Conservation (phyloP, 2,113 vertebrate species). For the Abramis brama region DNA sequence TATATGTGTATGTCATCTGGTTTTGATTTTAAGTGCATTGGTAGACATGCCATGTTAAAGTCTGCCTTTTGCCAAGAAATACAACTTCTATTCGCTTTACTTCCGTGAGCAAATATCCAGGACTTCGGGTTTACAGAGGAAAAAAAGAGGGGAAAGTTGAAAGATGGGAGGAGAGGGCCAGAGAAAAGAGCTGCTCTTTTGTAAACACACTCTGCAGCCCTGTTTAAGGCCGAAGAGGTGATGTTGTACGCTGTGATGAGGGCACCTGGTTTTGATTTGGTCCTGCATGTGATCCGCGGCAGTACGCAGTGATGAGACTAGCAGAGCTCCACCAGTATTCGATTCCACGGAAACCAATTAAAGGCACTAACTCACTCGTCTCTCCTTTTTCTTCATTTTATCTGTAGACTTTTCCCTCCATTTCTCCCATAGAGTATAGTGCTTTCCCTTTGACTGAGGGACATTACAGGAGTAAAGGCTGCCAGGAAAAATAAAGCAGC, state of each 20-base stretch:
- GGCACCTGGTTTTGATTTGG: slow-evolving; percentile 79
- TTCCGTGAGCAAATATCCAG: slow-evolving; percentile 70
- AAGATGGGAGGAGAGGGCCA: slow-evolving; percentile 17
- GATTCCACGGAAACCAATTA: slow-evolving; percentile 75
- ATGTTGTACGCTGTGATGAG: slow-evolving; percentile 66
- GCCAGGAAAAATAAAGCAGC: slow-evolving; percentile 71
- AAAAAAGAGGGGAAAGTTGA: slow-evolving; percentile 25
- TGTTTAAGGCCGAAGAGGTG: slow-evolving; percentile 62
- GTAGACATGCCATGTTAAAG: slow-evolving; percentile 57
- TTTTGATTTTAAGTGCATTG: slow-evolving; percentile 62
- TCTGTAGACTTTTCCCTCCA: not conserved
- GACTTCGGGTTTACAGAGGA: slow-evolving; percentile 54
- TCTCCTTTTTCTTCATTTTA: slow-evolving; percentile 38
- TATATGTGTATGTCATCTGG: slow-evolving; percentile 65
- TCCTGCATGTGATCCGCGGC: slow-evolving; percentile 69
- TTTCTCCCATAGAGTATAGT: slow-evolving; percentile 64
- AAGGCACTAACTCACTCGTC: slow-evolving; percentile 56
- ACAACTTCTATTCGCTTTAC: slow-evolving; percentile 68
- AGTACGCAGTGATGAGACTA: slow-evolving; percentile 60
- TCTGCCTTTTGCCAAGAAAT: slow-evolving; percentile 65
- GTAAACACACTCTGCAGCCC: slow-evolving; percentile 71
- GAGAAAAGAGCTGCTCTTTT: slow-evolving; percentile 60
- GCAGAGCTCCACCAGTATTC: slow-evolving; percentile 67
- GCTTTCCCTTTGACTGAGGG: slow-evolving; percentile 67
- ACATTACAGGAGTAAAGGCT: slow-evolving; percentile 59